Evolutionary conservation across 2,888 invertebrate genomes (phyloP).

Genomic region (Metallyticus violacea): DNA sequence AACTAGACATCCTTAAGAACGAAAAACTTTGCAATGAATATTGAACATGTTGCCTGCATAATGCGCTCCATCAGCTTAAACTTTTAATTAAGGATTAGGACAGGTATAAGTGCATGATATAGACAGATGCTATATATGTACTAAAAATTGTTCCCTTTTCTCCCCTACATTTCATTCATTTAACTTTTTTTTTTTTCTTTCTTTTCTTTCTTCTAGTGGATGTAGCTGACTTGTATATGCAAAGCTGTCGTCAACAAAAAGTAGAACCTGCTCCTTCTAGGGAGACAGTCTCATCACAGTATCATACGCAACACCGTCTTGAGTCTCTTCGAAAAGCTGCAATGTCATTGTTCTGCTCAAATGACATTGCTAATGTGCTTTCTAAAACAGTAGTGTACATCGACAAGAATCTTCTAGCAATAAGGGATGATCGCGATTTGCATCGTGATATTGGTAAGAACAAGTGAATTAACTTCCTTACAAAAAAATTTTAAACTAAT

Average conservation of each 20-base stretch:
- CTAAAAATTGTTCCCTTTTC: too few species aligned
- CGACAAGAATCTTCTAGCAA: slow-evolving; percentile 68
- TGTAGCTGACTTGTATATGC: slow-evolving; percentile 71
- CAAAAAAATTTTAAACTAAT: too few species aligned
- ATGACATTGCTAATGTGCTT: slow-evolving; percentile 61
- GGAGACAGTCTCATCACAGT: slow-evolving; percentile 60
- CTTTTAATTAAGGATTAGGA: too few species aligned
- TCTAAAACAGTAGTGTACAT: slow-evolving; percentile 67
- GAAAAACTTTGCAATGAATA: too few species aligned
- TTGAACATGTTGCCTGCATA: too few species aligned
- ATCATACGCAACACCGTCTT: slow-evolving; percentile 20
- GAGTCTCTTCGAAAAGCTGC: slow-evolving; percentile 67
- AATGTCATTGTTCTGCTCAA: slow-evolving; percentile 59
- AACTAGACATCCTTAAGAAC: too few species aligned
- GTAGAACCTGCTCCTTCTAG: slow-evolving; percentile 66
- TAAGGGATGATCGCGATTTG: slow-evolving; percentile 74
- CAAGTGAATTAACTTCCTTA: not conserved
- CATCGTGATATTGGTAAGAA: slow-evolving; percentile 71
- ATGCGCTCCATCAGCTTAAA: too few species aligned
- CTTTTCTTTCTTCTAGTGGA: too few species aligned
- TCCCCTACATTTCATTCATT: too few species aligned
- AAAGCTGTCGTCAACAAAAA: slow-evolving; percentile 60
- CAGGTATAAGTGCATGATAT: too few species aligned
- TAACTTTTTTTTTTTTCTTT: too few species aligned
- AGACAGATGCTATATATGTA: too few species aligned